Percentiles rank a stretch among this genome's conserved stretches.
Conservation (phyloP, 2,888 invertebrate genomes). For the Drosophila barbarae region DNA sequence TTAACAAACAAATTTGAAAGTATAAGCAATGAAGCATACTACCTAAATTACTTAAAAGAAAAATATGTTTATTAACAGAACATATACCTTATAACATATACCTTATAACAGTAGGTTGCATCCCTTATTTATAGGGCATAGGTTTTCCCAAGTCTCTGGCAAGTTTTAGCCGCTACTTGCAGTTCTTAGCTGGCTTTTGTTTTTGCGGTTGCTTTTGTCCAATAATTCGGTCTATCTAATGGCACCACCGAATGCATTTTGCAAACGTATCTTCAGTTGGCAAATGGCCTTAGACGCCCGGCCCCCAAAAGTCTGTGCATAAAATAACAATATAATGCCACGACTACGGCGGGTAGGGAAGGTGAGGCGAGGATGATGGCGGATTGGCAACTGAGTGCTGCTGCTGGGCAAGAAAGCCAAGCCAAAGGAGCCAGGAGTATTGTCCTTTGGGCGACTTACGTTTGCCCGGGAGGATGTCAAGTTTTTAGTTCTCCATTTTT, state of each 20-base stretch:
- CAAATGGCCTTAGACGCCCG: constrained; percentile 70
- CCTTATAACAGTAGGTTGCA: too few species aligned
- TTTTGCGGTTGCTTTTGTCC: constrained; percentile 65
- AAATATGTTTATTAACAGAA: background rate
- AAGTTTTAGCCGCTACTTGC: constrained; percentile 13
- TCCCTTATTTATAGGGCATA: constrained; percentile 27
- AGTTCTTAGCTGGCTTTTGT: constrained; percentile 51
- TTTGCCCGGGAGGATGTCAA: constrained; percentile 60
- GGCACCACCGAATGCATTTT: constrained; percentile 67
- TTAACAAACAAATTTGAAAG: too few species aligned
- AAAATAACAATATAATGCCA: constrained; percentile 73
- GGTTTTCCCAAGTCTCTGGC: background rate
- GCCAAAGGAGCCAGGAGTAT: constrained; percentile 20
- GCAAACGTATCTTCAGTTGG: constrained; percentile 69
- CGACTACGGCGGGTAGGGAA: constrained; percentile 39
- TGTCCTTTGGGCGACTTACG: constrained; percentile 55
- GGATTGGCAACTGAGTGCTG: constrained; percentile 24
- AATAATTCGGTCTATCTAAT: constrained; percentile 73
- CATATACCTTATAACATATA: background rate
- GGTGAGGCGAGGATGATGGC: background rate
- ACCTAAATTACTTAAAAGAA: background rate
- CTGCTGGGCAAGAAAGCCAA: constrained; percentile 31
- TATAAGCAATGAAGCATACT: background rate
- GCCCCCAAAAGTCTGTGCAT: constrained; percentile 62
- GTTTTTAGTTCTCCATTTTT: constrained; percentile 44